A percentile compares a stretch with the other conserved stretches of the same genome.
phyloP scores from a whole-genome alignment of 2,888 invertebrate species.

The Poecilus cupreus region DNA sequence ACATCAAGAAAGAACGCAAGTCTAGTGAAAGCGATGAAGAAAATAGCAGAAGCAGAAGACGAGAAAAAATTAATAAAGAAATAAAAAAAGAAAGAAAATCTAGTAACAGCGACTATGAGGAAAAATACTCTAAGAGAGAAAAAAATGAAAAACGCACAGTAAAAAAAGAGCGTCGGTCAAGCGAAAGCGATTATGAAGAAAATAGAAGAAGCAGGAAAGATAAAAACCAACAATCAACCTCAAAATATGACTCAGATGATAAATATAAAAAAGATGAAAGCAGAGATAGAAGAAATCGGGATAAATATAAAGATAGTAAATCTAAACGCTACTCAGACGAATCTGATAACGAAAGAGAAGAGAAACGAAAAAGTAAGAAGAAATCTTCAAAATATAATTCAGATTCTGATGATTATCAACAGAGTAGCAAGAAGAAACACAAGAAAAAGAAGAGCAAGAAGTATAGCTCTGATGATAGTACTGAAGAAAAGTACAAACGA shows the following conservation, averaged over 20 bases:
- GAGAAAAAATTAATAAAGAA: not conserved
- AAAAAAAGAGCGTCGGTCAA: not conserved
- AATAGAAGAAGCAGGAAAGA: not conserved
- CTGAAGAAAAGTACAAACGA: slow-evolving; percentile 33
- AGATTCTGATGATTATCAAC: not conserved
- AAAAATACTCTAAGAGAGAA: not conserved
- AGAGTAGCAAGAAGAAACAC: slow-evolving; percentile 19
- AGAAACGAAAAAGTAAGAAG: not conserved
- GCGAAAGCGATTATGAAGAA: slow-evolving; percentile 12
- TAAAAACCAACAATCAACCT: not conserved
- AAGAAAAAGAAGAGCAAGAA: slow-evolving; percentile 43
- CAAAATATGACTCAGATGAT: slow-evolving; percentile 34
- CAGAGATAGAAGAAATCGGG: slow-evolving; percentile 18
- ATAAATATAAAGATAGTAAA: slow-evolving; percentile 13
- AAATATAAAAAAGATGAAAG: not conserved
- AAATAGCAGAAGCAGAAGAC: not conserved
- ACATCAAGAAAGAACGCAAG: slow-evolving; percentile 1
- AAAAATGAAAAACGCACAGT: slow-evolving; percentile 14
- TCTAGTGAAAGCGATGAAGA: not conserved
- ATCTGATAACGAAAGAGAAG: slow-evolving; percentile 14
- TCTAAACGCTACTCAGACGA: slow-evolving; percentile 15
- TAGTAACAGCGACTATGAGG: not conserved
- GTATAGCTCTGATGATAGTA: slow-evolving; percentile 28
- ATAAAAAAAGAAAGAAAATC: slow-evolving; percentile 15
- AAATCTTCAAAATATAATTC: slow-evolving; percentile 36